A percentile compares a stretch with the other conserved stretches of the same genome.
Evolutionary conservation across 2,797 vertebrate genomes (phyloP).

Genomic region (Ctenopoma kingsleyae): DNA sequence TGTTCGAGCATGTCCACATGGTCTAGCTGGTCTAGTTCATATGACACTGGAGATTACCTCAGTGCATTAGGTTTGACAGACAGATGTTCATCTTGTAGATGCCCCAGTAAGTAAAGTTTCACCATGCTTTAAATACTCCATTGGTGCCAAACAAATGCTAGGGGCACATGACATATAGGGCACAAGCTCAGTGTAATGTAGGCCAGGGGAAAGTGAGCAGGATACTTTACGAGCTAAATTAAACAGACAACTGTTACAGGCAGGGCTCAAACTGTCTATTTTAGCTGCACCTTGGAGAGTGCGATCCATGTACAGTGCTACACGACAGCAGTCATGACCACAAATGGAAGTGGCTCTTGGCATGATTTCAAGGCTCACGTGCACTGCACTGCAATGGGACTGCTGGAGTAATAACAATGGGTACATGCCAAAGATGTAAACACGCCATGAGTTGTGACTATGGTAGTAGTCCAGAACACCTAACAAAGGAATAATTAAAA

Average conservation of each 20-base stretch:
- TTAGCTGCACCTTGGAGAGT: constrained; percentile 72
- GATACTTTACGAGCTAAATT: constrained; percentile 81
- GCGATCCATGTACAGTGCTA: constrained; percentile 45
- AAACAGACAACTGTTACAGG: constrained; percentile 81
- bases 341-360: constrained; percentile 71
- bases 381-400: constrained; percentile 29
- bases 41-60: constrained; percentile 15
- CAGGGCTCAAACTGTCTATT: constrained; percentile 65
- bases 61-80: constrained; percentile 40
- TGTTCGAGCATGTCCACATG: background rate
- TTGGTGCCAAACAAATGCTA: constrained; percentile 66
- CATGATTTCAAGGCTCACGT: constrained; percentile 70
- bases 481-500: constrained; percentile 39
- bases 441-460: constrained; percentile 37
- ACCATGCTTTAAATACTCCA: constrained; percentile 67
- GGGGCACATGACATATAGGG: constrained; percentile 64
- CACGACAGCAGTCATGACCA: constrained; percentile 69
- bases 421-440: constrained; percentile 53
- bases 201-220: constrained; percentile 62
- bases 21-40: constrained; percentile 37
- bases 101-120: constrained; percentile 44
- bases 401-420: constrained; percentile 41
- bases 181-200: constrained; percentile 66
- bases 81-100: constrained; percentile 36
- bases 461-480: constrained; percentile 33